A percentile compares a stretch with the other conserved stretches of the same genome.
phyloP scores from a whole-genome alignment of 2,113 vertebrate genomes.

The mouse (Mus musculus) region GRCm39 chr1:113684001-113684500 shows the following conservation, averaged over 20 bases:
- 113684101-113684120: background rate
- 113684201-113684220: background rate
- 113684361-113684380: background rate
- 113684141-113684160: too few relatives aligned
- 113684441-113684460: background rate
- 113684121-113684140: too few relatives aligned
- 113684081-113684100: background rate
- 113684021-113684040: too few relatives aligned
- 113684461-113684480: background rate
- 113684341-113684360: background rate
- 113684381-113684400: background rate
- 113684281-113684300: background rate
- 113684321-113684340: background rate
- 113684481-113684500: background rate
- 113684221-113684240: background rate
- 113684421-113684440: background rate
- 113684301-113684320: background rate
- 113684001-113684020: background rate
- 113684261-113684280: too few relatives aligned
- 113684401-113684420: background rate
- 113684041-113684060: background rate
- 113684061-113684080: background rate
- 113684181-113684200: background rate
- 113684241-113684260: background rate
- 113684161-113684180: background rate